Evolutionary conservation across 2,113 vertebrate species (phyloP).

Genomic region (Toxostoma redivivum): DNA sequence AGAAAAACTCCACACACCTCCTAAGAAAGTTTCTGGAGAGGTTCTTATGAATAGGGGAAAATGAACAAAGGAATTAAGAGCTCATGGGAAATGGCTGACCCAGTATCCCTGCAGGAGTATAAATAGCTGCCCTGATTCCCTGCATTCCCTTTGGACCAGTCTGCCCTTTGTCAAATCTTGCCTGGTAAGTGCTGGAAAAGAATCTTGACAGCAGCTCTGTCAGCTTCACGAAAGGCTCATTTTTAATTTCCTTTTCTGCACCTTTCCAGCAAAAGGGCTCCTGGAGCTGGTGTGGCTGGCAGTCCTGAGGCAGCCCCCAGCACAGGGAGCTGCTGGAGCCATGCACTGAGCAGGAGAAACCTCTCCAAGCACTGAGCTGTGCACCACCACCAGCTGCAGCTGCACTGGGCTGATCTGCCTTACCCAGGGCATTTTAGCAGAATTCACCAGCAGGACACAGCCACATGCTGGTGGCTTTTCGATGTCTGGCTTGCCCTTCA

Average conservation of each 20-base stretch:
- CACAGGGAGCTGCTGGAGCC: fast-evolving
- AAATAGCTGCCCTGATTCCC: background rate
- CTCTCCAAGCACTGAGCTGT: background rate
- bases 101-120: background rate
- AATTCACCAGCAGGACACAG: background rate
- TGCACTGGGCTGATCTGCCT: fast-evolving
- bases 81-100: background rate
- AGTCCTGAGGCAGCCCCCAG: background rate
- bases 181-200: background rate
- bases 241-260: background rate
- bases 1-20: background rate
- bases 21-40: background rate
- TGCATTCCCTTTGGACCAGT: background rate
- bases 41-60: background rate
- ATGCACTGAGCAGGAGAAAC: fast-evolving
- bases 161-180: background rate
- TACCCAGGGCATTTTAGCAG: background rate
- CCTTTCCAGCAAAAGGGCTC: background rate
- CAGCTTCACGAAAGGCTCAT: background rate
- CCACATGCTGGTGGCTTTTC: background rate
- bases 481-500: background rate
- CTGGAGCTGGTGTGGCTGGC: background rate
- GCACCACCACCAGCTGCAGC: background rate
- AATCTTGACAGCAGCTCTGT: background rate
- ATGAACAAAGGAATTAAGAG: background rate